Percentiles rank a stretch among this genome's conserved stretches.
phyloP scores from a whole-genome alignment of 2,797 vertebrate genomes.

The Scolopax bukidnonensis region DNA sequence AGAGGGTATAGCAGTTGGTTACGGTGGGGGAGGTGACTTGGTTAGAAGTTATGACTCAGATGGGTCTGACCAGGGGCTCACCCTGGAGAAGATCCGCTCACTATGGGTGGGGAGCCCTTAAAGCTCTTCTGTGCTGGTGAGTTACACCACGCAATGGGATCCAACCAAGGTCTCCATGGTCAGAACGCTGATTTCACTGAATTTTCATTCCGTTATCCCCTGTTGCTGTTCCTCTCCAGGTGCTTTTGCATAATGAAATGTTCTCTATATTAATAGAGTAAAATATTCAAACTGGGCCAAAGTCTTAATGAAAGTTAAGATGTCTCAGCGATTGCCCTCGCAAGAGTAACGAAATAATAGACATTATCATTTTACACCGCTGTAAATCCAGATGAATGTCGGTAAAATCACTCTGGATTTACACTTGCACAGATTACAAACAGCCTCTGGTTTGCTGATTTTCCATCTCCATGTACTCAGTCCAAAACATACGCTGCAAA shows the following conservation, averaged over 20 bases:
- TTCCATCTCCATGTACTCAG: not conserved
- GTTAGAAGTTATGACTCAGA: not conserved
- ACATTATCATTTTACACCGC: not conserved
- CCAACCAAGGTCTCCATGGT: not conserved
- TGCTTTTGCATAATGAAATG: not conserved
- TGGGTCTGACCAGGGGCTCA: not conserved
- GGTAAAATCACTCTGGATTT: constrained; percentile 9
- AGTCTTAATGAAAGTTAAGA: not conserved
- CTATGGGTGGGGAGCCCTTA: not conserved
- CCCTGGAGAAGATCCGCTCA: not conserved
- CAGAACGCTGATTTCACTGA: not conserved
- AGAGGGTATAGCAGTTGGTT: not conserved
- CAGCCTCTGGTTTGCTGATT: not conserved
- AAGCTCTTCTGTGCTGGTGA: not conserved
- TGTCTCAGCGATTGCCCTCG: not conserved
- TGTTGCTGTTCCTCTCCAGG: not conserved
- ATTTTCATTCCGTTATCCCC: not conserved
- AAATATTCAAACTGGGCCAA: not conserved
- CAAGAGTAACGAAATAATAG: constrained; percentile 11
- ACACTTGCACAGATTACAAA: not conserved
- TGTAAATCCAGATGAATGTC: not conserved
- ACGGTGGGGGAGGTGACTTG: not conserved
- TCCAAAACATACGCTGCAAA: not conserved
- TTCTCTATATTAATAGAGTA: not conserved
- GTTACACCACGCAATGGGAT: not conserved